Percentiles rank a stretch among this genome's conserved stretches.
Evolutionary conservation across 2,888 invertebrate species (phyloP).

Genomic region (Norana najaformis): DNA sequence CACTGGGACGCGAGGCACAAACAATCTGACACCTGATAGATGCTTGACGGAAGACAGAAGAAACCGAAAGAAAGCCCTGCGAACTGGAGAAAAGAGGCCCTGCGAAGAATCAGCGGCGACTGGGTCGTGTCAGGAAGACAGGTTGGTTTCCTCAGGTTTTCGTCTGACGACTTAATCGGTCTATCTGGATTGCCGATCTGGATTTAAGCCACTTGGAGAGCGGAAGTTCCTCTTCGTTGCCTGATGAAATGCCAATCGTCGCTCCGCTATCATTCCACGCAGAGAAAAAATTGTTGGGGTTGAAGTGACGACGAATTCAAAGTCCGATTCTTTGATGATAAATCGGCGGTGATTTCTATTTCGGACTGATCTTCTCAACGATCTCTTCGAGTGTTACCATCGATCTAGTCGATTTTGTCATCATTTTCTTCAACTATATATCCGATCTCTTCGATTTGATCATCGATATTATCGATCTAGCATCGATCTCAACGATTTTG

Average conservation of each 20-base stretch:
- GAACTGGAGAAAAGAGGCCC: not conserved
- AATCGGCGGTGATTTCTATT: not conserved
- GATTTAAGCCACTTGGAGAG: not conserved
- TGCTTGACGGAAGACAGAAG: not conserved
- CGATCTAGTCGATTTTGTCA: not conserved
- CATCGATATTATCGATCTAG: not conserved
- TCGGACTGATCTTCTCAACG: not conserved
- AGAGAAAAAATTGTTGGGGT: not conserved
- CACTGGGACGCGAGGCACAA: not conserved
- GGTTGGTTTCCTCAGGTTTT: not conserved
- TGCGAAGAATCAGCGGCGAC: not conserved
- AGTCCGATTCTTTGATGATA: too few species aligned
- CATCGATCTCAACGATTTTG: not conserved
- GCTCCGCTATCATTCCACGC: not conserved
- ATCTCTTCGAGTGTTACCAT: not conserved
- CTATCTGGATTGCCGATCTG: not conserved
- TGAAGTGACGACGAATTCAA: not conserved
- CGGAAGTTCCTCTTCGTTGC: not conserved
- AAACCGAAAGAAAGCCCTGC: not conserved
- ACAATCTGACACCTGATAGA: conserved; percentile 13
- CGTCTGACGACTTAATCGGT: not conserved
- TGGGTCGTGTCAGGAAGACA: not conserved
- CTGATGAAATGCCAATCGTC: not conserved
- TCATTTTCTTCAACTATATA: not conserved
- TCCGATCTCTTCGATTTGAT: not conserved